Conservation (phyloP, 64 coral and sea anemone species). For the Actinia tenebrosa region DNA sequence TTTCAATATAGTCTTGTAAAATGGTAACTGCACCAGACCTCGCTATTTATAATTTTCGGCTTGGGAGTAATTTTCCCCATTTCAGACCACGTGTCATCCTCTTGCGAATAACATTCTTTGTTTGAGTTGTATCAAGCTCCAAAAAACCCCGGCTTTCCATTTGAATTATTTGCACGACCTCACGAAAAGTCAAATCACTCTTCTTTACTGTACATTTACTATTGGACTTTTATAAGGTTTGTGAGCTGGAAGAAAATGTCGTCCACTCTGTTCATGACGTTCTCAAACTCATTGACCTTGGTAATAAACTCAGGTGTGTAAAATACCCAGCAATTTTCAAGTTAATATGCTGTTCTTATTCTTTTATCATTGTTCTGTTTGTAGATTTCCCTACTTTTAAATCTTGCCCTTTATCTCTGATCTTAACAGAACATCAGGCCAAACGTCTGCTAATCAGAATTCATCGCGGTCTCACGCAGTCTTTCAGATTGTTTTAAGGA, state of each 20-base stretch:
- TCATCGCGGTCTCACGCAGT: slow-evolving; percentile 97
- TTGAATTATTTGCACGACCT: neutral
- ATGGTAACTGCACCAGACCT: too few species aligned
- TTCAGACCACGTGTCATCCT: too few species aligned
- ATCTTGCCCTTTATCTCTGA: neutral
- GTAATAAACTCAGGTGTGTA: slow-evolving; percentile 82
- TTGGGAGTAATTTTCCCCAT: too few species aligned
- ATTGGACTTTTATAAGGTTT: slow-evolving; percentile 44
- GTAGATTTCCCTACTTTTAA: neutral
- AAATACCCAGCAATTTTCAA: too few species aligned
- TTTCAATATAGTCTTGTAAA: too few species aligned
- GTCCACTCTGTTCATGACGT: slow-evolving; percentile 85
- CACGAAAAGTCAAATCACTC: neutral
- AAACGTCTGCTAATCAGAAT: slow-evolving; percentile 98
- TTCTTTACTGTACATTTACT: neutral
- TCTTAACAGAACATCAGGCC: slow-evolving; percentile 75
- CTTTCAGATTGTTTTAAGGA: slow-evolving; percentile 93
- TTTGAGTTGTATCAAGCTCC: too few species aligned
- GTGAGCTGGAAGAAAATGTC: slow-evolving; percentile 90
- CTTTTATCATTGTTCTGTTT: too few species aligned
- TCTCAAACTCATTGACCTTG: slow-evolving; percentile 90
- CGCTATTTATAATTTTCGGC: too few species aligned
- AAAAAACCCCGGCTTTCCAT: too few species aligned
- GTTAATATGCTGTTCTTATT: too few species aligned
- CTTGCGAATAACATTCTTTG: too few species aligned